These are phyloP conservation scores for Drosophila mauritiana DNA, from an alignment of 1,140 invertebrate species.

Conservation along the genomic window DNA sequence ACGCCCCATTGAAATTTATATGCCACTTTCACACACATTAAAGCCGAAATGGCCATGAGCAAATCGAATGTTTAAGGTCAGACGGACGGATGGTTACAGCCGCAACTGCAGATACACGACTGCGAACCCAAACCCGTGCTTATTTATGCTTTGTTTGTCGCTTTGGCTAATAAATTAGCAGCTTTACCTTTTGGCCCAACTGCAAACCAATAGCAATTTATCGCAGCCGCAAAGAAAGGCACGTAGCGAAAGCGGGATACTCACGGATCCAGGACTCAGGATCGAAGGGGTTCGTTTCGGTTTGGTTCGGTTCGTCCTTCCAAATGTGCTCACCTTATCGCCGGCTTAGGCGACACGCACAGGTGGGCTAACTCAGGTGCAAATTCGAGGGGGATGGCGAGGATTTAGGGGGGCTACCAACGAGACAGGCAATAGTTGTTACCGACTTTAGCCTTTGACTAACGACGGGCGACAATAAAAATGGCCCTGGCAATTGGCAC, in stretches of 20 bases:
- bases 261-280: background rate
- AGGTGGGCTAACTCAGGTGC: conserved; percentile 17
- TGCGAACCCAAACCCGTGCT: conserved; percentile 12
- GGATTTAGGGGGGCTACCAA: conserved; percentile 3
- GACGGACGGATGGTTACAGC: conserved; percentile 36
- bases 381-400: background rate
- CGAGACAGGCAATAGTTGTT: conserved; percentile 68
- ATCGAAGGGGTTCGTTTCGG: conserved; percentile 9
- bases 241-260: conserved; percentile 45
- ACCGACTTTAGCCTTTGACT: conserved; percentile 58
- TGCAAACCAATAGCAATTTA: conserved; percentile 79
- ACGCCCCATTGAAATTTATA: conserved; percentile 78
- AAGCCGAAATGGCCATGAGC: conserved; percentile 49
- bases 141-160: conserved; percentile 81
- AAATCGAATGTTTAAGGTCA: conserved; percentile 42
- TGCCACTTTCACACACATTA: conserved; percentile 62
- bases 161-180: conserved; percentile 76
- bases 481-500: conserved; percentile 73
- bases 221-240: conserved; percentile 69
- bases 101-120: conserved; percentile 2
- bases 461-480: conserved; percentile 78
- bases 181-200: conserved; percentile 74
- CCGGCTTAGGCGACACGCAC: conserved; percentile 78
- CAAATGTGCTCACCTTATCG: conserved; percentile 79
- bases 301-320: conserved; percentile 5